Percentiles rank a stretch among this genome's conserved stretches.
Conservation (phyloP, 2,113 vertebrate genomes). For the Rhea americana region DNA sequence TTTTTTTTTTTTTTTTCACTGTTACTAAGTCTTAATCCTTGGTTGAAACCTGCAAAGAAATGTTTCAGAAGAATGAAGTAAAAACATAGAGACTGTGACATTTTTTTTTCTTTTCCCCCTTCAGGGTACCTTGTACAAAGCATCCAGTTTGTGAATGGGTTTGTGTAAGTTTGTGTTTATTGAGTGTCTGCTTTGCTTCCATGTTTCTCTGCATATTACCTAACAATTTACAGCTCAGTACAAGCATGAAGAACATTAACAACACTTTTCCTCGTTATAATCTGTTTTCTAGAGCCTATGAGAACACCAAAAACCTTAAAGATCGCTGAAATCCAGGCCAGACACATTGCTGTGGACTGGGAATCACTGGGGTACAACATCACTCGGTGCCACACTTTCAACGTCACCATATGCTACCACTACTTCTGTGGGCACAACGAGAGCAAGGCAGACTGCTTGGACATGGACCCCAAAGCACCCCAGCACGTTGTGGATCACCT, state of each 20-base stretch:
- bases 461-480: conserved; percentile 98
- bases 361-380: conserved; percentile 98
- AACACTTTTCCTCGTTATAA: not conserved
- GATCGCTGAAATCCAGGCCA: conserved; percentile 93
- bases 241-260: not conserved
- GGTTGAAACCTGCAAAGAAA: conserved; percentile 13
- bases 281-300: conserved; percentile 88
- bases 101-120: not conserved
- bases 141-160: not conserved
- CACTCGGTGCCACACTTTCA: conserved; percentile 98
- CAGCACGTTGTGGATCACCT: conserved; percentile 91
- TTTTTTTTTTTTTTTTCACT: not conserved
- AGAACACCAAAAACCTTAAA: conserved; percentile 94
- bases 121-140: not conserved
- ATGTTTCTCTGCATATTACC: not conserved
- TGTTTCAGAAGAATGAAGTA: not conserved
- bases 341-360: conserved; percentile 96
- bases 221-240: not conserved
- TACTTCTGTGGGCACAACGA: conserved; percentile 88
- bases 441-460: conserved; percentile 93
- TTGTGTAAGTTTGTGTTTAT: not conserved
- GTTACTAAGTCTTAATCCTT: not conserved
- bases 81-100: not conserved
- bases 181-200: not conserved
- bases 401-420: conserved; percentile 98